phyloP scores from a whole-genome alignment of 2,888 invertebrate species.

The Lycaena phlaeas region DNA sequence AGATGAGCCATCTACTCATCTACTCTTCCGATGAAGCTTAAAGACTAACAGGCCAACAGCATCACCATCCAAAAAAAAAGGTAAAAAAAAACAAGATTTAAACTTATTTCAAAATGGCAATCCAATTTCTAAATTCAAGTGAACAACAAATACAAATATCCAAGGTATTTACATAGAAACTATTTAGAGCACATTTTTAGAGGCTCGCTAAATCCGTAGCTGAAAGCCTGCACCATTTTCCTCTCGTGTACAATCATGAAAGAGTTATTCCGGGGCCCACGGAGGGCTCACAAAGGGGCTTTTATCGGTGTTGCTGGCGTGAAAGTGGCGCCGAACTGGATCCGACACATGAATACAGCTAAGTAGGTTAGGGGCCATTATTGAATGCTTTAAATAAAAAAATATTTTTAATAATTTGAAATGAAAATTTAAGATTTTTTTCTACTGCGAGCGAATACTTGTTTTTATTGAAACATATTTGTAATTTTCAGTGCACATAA shows the following conservation, averaged over 20 bases:
- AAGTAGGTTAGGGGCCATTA: slow-evolving; percentile 23
- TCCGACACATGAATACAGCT: slow-evolving; percentile 43
- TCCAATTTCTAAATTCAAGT: neutral
- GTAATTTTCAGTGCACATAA: too few species aligned
- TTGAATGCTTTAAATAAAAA: slow-evolving; percentile 9
- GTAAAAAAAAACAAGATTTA: neutral
- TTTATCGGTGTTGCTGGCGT: slow-evolving; percentile 45
- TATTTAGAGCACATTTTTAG: slow-evolving; percentile 19
- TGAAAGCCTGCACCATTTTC: slow-evolving; percentile 24
- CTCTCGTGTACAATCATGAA: slow-evolving; percentile 42
- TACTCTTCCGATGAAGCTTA: neutral
- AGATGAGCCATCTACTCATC: too few species aligned
- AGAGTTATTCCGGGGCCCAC: slow-evolving; percentile 37
- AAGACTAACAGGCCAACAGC: too few species aligned
- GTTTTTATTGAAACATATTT: too few species aligned
- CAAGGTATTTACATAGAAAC: slow-evolving; percentile 8
- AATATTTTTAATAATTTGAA: too few species aligned
- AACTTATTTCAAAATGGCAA: neutral
- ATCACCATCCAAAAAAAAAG: too few species aligned
- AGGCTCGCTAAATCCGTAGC: slow-evolving; percentile 20
- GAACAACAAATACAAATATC: neutral
- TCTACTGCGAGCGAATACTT: too few species aligned
- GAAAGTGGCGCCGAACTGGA: slow-evolving; percentile 38
- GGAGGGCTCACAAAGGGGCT: slow-evolving; percentile 50
- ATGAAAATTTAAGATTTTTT: too few species aligned